Base-by-base conservation (phyloP, 2,797 vertebrate species). In the Lateolabrax maculatus region DNA sequence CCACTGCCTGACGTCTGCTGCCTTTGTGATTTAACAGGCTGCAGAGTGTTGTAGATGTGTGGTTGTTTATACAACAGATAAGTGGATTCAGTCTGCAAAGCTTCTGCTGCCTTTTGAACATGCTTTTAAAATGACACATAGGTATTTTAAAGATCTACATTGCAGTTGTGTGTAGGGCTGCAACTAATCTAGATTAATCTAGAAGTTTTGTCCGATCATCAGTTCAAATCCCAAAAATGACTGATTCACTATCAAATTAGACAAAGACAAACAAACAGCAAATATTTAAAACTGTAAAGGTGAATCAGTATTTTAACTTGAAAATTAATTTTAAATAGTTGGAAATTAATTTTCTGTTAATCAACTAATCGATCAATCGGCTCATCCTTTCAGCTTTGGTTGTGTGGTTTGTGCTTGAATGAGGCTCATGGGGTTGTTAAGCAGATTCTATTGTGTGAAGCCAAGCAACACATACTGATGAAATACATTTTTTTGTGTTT, bases 1-100 rank as follows among this genome's bases (percentile, higher is more conserved):
- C 43, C 37, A n/a, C 71, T 55, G 66, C 58, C 51, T 27, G 57
- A 75, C 67, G 46, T 75, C 56, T 81, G 49, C 75, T 53, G 51
- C 49, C 43, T 71, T 19, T 61, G 39, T 48, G 63, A 52, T 53
- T 36, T 56, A 52, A 2, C 52, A 16, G 18, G 23, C 43, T 48
- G 57, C 10, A n/a, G 31, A 41, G 64, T 41, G 48, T 25, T 53
- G 60, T 70, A 3, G 52, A 39, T 66, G n/a, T n/a, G n/a, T 52
- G 34, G n/a, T 10, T n/a, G 5, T 56, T 37, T 23, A 55, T 46
- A 23, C 44, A 44, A 18, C 2, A 9, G 15, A 37, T 55, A 55
- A 58, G 58, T 77, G 41, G 60, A 52, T 52, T 71, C 36, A 39
- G 27, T 60, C 44, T 55, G 25, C 48, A 57, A 37, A 61, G 46